Percentiles rank a stretch among this genome's conserved stretches.
Conservation (phyloP, 2,888 invertebrate genomes). For the Pollenia labialis region DNA sequence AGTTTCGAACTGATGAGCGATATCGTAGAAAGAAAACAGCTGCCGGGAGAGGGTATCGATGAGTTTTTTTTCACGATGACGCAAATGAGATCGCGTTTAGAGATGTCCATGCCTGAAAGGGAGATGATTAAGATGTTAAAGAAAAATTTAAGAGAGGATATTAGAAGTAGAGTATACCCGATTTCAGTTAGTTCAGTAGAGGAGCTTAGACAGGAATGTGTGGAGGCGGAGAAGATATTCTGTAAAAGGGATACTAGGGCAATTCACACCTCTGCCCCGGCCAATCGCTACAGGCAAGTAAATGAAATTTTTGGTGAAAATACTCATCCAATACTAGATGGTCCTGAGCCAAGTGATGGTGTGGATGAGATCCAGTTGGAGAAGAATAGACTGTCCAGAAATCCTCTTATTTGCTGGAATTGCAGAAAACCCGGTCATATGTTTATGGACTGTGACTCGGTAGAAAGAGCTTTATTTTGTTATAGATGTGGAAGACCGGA, state of each 20-base stretch:
- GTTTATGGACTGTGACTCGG: too few relatives aligned
- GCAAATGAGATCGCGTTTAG: conserved; percentile 5
- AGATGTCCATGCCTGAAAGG: background rate
- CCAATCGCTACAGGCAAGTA: background rate
- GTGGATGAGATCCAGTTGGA: too few relatives aligned
- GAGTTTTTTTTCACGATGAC: conserved; percentile 22
- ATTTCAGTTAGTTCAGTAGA: conserved; percentile 8
- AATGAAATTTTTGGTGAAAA: background rate
- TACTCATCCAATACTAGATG: too few relatives aligned
- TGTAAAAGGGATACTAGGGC: background rate
- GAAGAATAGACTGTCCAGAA: too few relatives aligned
- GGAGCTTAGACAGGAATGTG: conserved; percentile 26
- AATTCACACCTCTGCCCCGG: background rate
- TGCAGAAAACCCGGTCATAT: too few relatives aligned
- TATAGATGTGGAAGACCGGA: too few relatives aligned
- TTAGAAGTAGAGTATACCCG: conserved; percentile 15
- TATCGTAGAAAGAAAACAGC: background rate
- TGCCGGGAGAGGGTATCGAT: conserved; percentile 24
- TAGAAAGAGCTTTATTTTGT: too few relatives aligned
- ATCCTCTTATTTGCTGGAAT: too few relatives aligned
- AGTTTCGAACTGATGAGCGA: conserved; percentile 12
- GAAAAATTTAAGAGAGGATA: conserved; percentile 29
- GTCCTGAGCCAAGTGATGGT: too few relatives aligned
- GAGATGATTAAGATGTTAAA: conserved; percentile 50
- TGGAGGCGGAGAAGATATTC: conserved; percentile 24